Evolutionary conservation across 1,140 invertebrate genomes (phyloP).

Genomic region (Caenorhabditis remanei): DNA sequence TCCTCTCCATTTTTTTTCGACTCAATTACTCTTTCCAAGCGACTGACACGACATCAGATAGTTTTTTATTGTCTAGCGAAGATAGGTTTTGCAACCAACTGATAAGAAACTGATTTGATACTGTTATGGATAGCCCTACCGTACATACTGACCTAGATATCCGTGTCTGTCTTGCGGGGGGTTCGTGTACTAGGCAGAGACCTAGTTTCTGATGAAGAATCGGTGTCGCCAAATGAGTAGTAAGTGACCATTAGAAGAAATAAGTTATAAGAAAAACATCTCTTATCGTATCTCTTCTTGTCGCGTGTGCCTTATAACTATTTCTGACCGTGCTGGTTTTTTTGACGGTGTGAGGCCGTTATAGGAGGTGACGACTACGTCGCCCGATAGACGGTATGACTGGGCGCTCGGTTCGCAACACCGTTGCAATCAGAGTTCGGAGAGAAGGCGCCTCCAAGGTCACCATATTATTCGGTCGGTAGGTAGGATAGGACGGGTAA

Average conservation of each 20-base stretch:
- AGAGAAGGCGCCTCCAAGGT: constrained; percentile 47
- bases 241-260: constrained; percentile 5
- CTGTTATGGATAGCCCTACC: constrained; percentile 33
- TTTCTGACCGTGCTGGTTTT: constrained; percentile 50
- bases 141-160: constrained; percentile 42
- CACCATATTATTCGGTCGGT: constrained; percentile 39
- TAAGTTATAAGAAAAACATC: constrained; percentile 53
- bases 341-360: background rate
- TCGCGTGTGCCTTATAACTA: constrained; percentile 47
- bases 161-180: constrained; percentile 27
- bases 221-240: constrained; percentile 8
- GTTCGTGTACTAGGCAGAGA: constrained; percentile 36
- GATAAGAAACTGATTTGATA: constrained; percentile 52
- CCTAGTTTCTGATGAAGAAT: constrained; percentile 17
- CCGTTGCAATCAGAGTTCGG: constrained; percentile 48
- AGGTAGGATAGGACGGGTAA: constrained; percentile 4
- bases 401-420: constrained; percentile 35
- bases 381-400: background rate
- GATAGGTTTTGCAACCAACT: constrained; percentile 1
- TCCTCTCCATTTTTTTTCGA: background rate
- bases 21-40: background rate
- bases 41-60: constrained; percentile 1
- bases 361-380: constrained; percentile 19
- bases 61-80: background rate
- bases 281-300: constrained; percentile 42